phyloP scores from a whole-genome alignment of 1,140 invertebrate genomes.

The Rhizoglyphus robini region DNA sequence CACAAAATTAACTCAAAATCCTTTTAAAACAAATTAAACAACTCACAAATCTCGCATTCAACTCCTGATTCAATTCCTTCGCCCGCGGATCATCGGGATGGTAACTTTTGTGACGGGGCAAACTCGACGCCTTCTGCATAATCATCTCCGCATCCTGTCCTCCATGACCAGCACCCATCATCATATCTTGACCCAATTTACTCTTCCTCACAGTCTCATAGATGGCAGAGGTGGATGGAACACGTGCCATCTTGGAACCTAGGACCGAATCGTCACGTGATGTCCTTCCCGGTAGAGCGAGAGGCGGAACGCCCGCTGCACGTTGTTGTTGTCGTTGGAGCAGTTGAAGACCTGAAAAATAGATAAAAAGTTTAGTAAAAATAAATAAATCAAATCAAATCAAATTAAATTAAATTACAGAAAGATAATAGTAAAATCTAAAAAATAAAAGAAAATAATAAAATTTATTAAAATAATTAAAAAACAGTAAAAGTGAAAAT shows the following conservation, averaged over 20 bases:
- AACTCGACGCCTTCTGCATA: not conserved
- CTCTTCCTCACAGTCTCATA: conserved; percentile 71
- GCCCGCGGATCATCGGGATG: not conserved
- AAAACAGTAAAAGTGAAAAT: no score
- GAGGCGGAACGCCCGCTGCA: not conserved
- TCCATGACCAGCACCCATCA: not conserved
- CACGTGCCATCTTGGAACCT: conserved; percentile 49
- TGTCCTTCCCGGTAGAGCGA: not conserved
- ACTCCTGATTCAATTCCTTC: not conserved
- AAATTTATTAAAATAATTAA: no score
- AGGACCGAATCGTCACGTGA: not conserved
- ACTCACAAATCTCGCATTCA: not conserved
- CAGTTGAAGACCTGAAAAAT: not conserved
- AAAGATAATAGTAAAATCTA: not conserved
- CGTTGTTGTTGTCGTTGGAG: not conserved
- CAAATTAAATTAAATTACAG: not conserved
- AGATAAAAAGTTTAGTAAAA: no score
- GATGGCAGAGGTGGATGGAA: conserved; percentile 77
- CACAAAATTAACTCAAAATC: no score
- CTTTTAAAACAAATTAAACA: not conserved
- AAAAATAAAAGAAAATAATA: not conserved
- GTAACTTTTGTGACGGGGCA: not conserved
- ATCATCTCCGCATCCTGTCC: not conserved
- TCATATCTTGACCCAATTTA: conserved; percentile 28
- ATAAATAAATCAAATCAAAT: not conserved